Evolutionary conservation across 2,888 invertebrate species (phyloP).

Genomic region (Tortrix viridana): DNA sequence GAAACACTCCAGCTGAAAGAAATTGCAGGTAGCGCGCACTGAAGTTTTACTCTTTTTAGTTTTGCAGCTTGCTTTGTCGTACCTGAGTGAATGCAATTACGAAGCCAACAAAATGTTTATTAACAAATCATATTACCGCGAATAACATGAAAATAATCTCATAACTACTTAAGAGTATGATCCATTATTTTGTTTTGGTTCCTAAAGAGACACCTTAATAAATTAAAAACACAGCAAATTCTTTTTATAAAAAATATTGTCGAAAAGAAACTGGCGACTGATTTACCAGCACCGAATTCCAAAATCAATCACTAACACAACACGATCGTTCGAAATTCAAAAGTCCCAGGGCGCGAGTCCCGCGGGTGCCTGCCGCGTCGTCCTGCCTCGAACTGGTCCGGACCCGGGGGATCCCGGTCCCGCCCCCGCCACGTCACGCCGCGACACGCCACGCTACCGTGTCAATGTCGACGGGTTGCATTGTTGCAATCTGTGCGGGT

Average conservation of each 20-base stretch:
- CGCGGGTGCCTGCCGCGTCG: conserved; percentile 20
- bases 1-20: conserved; percentile 1
- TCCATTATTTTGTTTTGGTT: too few species aligned
- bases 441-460: conserved; percentile 17
- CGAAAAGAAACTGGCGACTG: background rate
- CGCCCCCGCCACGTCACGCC: conserved; percentile 22
- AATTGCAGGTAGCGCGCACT: background rate
- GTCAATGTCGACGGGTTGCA: conserved; percentile 28
- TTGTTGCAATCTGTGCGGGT: background rate
- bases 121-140: too few species aligned
- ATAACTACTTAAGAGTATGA: too few species aligned
- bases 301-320: conserved; percentile 9
- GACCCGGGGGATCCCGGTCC: conserved; percentile 15
- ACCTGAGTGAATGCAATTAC: background rate
- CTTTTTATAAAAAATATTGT: background rate
- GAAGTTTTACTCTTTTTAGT: background rate
- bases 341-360: conserved; percentile 10
- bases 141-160: too few species aligned
- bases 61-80: background rate
- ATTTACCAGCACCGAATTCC: background rate
- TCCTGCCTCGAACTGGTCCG: conserved; percentile 28
- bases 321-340: conserved; percentile 20
- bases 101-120: background rate
- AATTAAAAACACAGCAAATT: too few species aligned
- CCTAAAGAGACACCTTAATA: too few species aligned